phyloP scores from a whole-genome alignment of 2,888 invertebrate species.

The Gastracanthus pulcherrimus region DNA sequence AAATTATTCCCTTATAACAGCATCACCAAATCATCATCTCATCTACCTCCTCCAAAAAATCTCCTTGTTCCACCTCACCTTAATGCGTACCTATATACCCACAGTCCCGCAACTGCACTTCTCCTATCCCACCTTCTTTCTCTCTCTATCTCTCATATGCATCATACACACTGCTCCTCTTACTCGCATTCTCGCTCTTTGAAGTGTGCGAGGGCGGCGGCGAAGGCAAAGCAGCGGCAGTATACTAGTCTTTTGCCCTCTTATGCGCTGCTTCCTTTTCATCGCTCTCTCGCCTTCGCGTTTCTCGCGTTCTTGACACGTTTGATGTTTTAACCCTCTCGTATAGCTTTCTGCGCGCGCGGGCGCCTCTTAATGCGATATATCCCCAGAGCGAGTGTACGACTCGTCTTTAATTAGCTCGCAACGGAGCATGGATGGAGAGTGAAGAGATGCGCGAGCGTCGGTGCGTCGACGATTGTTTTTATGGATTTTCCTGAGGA shows the following conservation, averaged over 20 bases:
- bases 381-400: background rate
- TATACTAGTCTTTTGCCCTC: constrained; percentile 25
- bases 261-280: constrained; percentile 22
- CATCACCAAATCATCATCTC: too few species aligned
- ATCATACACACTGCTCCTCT: background rate
- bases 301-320: constrained; percentile 49
- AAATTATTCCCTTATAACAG: too few species aligned
- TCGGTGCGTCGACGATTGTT: background rate
- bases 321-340: constrained; percentile 52
- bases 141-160: too few species aligned
- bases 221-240: background rate
- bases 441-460: background rate
- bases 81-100: too few species aligned
- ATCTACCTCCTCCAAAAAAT: too few species aligned
- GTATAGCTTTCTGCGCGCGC: background rate
- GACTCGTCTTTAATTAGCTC: constrained; percentile 37
- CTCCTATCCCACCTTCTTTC: too few species aligned
- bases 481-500: background rate
- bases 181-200: constrained; percentile 16
- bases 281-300: background rate
- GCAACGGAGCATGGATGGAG: background rate
- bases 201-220: constrained; percentile 20
- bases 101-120: background rate
- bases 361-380: constrained; percentile 44
- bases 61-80: too few species aligned